Percentiles rank a stretch among this genome's conserved stretches.
phyloP scores from a whole-genome alignment of 2,888 invertebrate species.

The Trissoscelio sp. region DNA sequence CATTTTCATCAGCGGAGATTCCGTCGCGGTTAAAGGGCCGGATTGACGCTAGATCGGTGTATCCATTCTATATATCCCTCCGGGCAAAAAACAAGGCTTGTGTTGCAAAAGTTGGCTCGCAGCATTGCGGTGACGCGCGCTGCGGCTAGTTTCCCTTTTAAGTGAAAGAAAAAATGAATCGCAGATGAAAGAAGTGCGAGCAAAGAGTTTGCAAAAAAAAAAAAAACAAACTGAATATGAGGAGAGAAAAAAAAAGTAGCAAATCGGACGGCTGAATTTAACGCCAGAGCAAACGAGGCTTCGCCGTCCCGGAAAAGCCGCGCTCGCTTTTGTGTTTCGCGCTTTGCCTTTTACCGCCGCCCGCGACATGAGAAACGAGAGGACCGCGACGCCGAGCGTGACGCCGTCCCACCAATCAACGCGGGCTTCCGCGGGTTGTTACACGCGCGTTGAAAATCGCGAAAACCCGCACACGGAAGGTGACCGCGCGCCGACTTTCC shows the following conservation, averaged over 20 bases:
- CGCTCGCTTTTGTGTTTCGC: slow-evolving; percentile 68
- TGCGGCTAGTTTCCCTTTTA: slow-evolving; percentile 57
- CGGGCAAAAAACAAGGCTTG: slow-evolving; percentile 81
- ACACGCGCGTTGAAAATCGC: slow-evolving; percentile 63
- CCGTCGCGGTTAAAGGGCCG: slow-evolving; percentile 72
- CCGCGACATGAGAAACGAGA: slow-evolving; percentile 62
- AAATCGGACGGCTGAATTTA: slow-evolving; percentile 77
- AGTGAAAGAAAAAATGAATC: slow-evolving; percentile 40
- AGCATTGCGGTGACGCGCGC: slow-evolving; percentile 82
- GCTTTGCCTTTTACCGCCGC: slow-evolving; percentile 68
- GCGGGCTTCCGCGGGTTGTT: slow-evolving; percentile 45
- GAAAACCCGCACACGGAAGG: slow-evolving; percentile 62
- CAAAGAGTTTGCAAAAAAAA: slow-evolving; percentile 31
- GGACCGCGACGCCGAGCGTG: slow-evolving; percentile 51
- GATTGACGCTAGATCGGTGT: slow-evolving; percentile 75
- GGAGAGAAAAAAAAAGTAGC: slow-evolving; percentile 16
- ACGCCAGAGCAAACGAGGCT: slow-evolving; percentile 73
- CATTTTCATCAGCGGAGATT: slow-evolving; percentile 74
- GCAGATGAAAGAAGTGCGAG: slow-evolving; percentile 62
- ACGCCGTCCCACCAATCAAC: slow-evolving; percentile 48
- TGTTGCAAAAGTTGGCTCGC: slow-evolving; percentile 80
- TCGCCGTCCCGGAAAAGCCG: slow-evolving; percentile 60
- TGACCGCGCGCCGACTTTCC: slow-evolving; percentile 36
- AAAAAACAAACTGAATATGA: neutral
- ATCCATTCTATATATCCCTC: slow-evolving; percentile 73